These are phyloP conservation scores for Ditylenchus dipsaci DNA, from an alignment of 1,140 invertebrate species.

Conservation along the genomic window DNA sequence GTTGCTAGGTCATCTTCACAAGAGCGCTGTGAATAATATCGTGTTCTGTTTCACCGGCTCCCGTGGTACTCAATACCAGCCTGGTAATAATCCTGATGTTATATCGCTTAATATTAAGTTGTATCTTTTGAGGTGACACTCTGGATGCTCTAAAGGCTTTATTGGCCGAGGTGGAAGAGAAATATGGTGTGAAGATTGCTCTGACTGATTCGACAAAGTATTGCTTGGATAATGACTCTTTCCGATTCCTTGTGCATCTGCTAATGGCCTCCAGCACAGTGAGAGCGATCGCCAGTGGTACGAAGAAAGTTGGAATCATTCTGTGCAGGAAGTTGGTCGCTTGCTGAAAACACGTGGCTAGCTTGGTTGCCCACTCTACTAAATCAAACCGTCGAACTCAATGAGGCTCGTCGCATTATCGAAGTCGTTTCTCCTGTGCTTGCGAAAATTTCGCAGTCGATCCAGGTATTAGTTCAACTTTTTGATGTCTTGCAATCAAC, in stretches of 20 bases:
- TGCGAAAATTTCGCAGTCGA: conserved; percentile 30
- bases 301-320: conserved; percentile 19
- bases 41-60: conserved; percentile 46
- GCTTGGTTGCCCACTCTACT: conserved; percentile 13
- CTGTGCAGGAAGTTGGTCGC: conserved; percentile 19
- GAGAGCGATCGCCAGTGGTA: conserved; percentile 20
- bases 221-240: conserved; percentile 19
- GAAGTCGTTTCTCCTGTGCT: conserved; percentile 25
- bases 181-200: conserved; percentile 13
- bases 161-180: background rate
- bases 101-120: background rate
- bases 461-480: too few species aligned
- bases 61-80: conserved; percentile 29
- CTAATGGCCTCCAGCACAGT: conserved; percentile 13
- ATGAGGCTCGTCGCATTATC: conserved; percentile 25
- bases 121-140: conserved; percentile 16
- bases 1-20: conserved; percentile 30
- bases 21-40: conserved; percentile 35
- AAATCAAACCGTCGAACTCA: conserved; percentile 17
- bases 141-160: conserved; percentile 8
- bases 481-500: too few species aligned
- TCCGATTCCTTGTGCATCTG: conserved; percentile 23
- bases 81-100: conserved; percentile 17
- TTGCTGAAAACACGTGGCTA: conserved; percentile 31
- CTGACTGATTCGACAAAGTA: conserved; percentile 20